phyloP scores from a whole-genome alignment of 2,888 invertebrate species.

The Cantharis flavilabris region DNA sequence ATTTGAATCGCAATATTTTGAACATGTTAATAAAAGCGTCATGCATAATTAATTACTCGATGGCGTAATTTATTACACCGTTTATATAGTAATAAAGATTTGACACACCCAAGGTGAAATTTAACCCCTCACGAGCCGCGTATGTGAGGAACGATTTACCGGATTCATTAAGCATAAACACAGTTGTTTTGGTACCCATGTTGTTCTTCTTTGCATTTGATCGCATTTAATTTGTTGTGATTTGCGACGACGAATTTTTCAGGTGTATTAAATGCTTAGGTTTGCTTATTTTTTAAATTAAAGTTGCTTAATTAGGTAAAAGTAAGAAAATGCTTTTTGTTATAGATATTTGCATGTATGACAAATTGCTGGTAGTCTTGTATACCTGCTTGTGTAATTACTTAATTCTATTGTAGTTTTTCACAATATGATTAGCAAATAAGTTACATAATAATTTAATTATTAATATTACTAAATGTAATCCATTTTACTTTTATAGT shows the following conservation, averaged over 20 bases:
- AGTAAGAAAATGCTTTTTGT: neutral
- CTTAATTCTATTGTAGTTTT: constrained; percentile 9
- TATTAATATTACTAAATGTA: constrained; percentile 4
- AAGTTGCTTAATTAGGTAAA: neutral
- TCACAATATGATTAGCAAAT: neutral
- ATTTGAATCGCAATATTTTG: too few species aligned
- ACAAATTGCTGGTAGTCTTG: neutral
- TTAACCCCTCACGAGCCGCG: neutral
- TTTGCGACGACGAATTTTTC: neutral
- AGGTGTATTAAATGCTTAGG: constrained; percentile 6
- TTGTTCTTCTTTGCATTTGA: neutral
- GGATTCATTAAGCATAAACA: neutral
- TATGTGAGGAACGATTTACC: neutral
- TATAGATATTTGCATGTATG: neutral
- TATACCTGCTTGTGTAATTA: neutral
- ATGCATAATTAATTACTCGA: neutral
- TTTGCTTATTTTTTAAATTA: constrained; percentile 4
- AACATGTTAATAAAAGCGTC: neutral
- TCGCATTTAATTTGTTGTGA: constrained; percentile 6
- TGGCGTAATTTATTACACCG: neutral
- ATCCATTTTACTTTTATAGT: constrained; percentile 18
- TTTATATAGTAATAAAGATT: neutral
- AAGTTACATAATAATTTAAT: constrained; percentile 23
- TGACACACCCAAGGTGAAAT: neutral
- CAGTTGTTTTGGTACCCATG: neutral